phyloP scores from a whole-genome alignment of 2,888 invertebrate species.

The Tiliacea aurago region DNA sequence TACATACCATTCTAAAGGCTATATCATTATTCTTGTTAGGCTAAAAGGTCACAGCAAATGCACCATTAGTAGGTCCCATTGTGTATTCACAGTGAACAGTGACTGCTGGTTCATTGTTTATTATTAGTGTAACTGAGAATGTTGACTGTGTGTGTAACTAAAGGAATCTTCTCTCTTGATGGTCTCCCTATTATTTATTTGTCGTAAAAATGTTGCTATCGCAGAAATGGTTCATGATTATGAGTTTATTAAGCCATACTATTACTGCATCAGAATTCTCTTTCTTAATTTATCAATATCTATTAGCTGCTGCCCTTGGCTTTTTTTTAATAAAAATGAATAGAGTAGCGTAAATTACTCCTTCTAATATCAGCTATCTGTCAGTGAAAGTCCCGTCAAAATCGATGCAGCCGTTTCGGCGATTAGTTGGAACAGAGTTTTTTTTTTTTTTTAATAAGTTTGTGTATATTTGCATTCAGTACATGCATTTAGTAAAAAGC shows the following conservation, averaged over 20 bases:
- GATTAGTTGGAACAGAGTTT: too few species aligned
- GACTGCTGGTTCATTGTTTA: conserved; percentile 10
- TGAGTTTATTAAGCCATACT: neutral
- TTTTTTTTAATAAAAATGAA: neutral
- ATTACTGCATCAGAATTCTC: neutral
- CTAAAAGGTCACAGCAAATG: neutral
- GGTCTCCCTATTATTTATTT: neutral
- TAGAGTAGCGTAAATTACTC: too few species aligned
- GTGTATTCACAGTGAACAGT: conserved; percentile 14
- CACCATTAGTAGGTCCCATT: conserved; percentile 14
- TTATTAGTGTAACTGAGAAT: neutral
- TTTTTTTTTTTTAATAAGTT: too few species aligned
- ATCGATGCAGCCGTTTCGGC: too few species aligned
- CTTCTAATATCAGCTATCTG: too few species aligned
- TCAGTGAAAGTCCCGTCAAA: too few species aligned
- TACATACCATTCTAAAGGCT: neutral
- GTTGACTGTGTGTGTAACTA: neutral
- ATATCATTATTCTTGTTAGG: neutral
- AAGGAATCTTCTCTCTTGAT: conserved; percentile 3
- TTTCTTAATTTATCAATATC: neutral
- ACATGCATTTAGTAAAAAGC: too few species aligned
- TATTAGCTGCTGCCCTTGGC: too few species aligned
- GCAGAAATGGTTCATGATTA: neutral
- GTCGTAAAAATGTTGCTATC: neutral
- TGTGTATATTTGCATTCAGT: too few species aligned